Base-by-base conservation (phyloP, 2,797 vertebrate genomes). In the Pipistrellus pipistrellus region DNA sequence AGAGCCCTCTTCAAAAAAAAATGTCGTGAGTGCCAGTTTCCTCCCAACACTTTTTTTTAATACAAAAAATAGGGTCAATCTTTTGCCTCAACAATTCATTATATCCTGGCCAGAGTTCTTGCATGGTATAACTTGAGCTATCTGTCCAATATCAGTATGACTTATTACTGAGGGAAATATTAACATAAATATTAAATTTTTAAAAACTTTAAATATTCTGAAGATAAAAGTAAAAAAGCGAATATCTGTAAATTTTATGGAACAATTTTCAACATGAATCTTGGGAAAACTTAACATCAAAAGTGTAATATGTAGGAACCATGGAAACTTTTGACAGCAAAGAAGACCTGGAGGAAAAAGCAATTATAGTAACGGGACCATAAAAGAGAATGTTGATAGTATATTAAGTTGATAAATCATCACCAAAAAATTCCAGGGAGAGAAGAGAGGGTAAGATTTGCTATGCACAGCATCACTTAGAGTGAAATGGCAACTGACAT, bases 221-320 rank as follows among this genome's bases (percentile, higher is more conserved):
- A 21, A 9, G 10, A 90, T n/a, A 73, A 85, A 73, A 64, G n/a
- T 66, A n/a, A 38, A 76, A 32, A 91, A 64, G 20, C 13, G 25
- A 77, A 41, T 23, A 82, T 9, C 20, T 38, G 11, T 72, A 93
- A 82, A 87, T 84, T 93, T 73, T 66, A 4, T 85, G 32, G 75
- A 88, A 62, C 17, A 75, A 8, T 75, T 78, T 38, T 90, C 66
- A 71, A 46, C 4, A 23, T 66, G 38, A 86, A 51, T 68, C 46
- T 80, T 80, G 9, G 57, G 4, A 89, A 87, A 51, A 71, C 23
- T 55, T 75, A 90, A 76, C 10, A 90, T 18, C 46, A 89, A 64
- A 96, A 89, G 27, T 51, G 55, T 94, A 88, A 41, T 81, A 75
- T 66, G 4, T 18, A 85, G 91, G 30, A 77, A 55, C 30, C 82